phyloP scores from a whole-genome alignment of 2,113 vertebrate genomes.

The Greenwoodochromis staneri region DNA sequence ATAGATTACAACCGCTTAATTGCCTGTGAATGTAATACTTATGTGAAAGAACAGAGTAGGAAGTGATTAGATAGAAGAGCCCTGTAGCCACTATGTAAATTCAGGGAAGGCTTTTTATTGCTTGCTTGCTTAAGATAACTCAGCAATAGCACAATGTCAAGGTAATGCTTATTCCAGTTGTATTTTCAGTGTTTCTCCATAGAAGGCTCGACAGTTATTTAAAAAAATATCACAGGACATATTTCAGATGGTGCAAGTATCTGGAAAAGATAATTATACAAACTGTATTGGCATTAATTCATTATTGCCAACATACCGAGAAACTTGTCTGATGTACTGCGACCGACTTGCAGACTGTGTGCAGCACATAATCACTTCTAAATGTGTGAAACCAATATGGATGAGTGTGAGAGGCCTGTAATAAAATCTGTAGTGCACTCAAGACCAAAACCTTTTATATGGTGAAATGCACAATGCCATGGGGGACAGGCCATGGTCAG shows the following conservation, averaged over 20 bases:
- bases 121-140: background rate
- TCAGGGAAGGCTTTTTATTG: background rate
- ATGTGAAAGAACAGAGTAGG: background rate
- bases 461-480: background rate
- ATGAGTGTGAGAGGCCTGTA: background rate
- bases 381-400: slow-evolving; percentile 8
- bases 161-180: background rate
- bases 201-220: background rate
- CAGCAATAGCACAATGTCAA: background rate
- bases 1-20: background rate
- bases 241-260: background rate
- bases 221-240: background rate
- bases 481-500: background rate
- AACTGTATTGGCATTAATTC: background rate
- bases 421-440: background rate
- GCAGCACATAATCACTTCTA: background rate
- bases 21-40: background rate
- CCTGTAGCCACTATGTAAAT: background rate
- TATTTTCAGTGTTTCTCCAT: background rate
- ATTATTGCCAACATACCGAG: background rate
- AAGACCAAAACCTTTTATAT: background rate
- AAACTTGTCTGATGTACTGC: background rate
- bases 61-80: background rate
- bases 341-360: background rate
- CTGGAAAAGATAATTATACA: background rate